phyloP scores from a whole-genome alignment of 1,140 invertebrate genomes.

The Drosophila orena region DNA sequence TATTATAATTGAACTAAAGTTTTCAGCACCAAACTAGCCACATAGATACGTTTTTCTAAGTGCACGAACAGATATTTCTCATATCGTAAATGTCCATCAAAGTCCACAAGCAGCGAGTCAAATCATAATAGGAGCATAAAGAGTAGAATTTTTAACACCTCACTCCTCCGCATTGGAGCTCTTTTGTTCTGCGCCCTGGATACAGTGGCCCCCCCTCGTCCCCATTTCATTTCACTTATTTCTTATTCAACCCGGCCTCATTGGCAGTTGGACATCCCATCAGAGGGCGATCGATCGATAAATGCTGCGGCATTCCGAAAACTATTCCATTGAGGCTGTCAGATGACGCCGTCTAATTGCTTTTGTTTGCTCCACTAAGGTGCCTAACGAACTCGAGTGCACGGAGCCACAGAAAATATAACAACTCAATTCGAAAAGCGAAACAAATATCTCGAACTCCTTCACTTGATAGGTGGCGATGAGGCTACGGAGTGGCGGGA shows the following conservation, averaged over 20 bases:
- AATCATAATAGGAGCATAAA: conserved; percentile 82
- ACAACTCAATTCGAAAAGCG: conserved; percentile 73
- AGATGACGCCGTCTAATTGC: conserved; percentile 79
- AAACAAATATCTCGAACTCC: conserved; percentile 50
- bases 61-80: conserved; percentile 30
- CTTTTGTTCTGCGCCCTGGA: conserved; percentile 56
- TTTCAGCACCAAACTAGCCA: too few relatives aligned
- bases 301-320: conserved; percentile 50
- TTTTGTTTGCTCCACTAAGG: conserved; percentile 81
- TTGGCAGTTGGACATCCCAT: conserved; percentile 68
- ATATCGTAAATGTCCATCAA: conserved; percentile 78
- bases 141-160: conserved; percentile 81
- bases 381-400: conserved; percentile 69
- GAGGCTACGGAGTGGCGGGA: conserved; percentile 30
- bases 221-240: conserved; percentile 2
- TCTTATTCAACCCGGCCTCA: conserved; percentile 38
- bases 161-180: conserved; percentile 64
- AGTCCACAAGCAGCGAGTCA: conserved; percentile 44
- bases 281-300: conserved; percentile 70
- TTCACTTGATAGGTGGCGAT: conserved; percentile 34
- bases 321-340: conserved; percentile 77
- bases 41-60: not conserved
- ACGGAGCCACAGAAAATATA: conserved; percentile 56
- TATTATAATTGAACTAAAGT: too few relatives aligned
- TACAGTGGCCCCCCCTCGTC: conserved; percentile 59